These are phyloP conservation scores for Dendrocincla tyrannina DNA, from an alignment of 2,797 vertebrate species.

Conservation along the genomic window DNA sequence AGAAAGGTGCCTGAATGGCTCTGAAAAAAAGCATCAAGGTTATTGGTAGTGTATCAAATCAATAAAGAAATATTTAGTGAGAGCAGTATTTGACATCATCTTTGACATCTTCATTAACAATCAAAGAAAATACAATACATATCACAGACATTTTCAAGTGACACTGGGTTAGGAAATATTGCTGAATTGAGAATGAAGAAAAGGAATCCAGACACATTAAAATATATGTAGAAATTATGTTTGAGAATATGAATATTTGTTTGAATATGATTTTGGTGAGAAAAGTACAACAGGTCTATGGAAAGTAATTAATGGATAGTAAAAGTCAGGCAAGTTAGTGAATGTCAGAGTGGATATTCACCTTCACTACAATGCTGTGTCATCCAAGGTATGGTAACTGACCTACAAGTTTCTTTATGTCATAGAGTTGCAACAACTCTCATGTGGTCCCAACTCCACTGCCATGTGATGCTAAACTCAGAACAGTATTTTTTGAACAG, in stretches of 20 bases:
- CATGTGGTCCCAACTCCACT: not conserved
- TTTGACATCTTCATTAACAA: not conserved
- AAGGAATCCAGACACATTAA: not conserved
- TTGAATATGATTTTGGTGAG: too few species aligned
- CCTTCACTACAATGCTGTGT: not conserved
- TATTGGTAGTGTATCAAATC: not conserved
- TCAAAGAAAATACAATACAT: not conserved
- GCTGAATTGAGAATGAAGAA: not conserved
- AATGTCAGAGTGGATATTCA: not conserved
- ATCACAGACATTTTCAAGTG: not conserved
- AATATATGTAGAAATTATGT: not conserved
- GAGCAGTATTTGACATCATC: not conserved
- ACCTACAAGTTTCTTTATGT: not conserved
- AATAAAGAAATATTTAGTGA: not conserved
- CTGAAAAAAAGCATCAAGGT: not conserved
- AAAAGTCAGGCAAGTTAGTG: not conserved
- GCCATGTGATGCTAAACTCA: not conserved
- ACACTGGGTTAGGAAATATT: not conserved
- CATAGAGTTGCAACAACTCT: not conserved
- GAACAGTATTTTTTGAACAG: not conserved
- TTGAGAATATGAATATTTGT: not conserved
- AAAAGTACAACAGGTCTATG: not conserved
- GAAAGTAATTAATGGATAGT: not conserved
- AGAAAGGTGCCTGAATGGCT: not conserved
- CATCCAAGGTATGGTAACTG: not conserved